Conservation (phyloP, 2,113 vertebrate species). For the Xenopus borealis region DNA sequence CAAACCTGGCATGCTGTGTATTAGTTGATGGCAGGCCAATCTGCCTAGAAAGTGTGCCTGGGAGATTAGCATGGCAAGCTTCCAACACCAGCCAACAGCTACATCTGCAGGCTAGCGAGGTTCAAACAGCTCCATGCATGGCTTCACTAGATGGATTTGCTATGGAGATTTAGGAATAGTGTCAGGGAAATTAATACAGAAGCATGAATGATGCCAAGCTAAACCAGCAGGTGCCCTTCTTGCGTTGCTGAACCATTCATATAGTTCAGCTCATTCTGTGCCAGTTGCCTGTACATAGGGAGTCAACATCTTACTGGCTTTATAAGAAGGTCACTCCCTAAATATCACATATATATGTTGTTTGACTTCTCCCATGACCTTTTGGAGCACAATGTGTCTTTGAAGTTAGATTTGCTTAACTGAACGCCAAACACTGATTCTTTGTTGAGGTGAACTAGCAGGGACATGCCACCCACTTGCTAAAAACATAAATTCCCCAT, state of each 20-base stretch:
- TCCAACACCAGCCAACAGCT: neutral
- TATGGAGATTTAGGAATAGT: slow-evolving; percentile 5
- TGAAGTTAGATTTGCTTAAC: no score
- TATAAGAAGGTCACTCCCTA: neutral
- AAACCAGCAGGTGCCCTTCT: neutral
- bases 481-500: no score
- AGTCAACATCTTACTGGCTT: neutral
- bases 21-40: neutral
- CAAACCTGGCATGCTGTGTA: neutral
- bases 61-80: accelerated
- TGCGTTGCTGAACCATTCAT: neutral
- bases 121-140: accelerated
- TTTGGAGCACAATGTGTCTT: no score
- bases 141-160: slow-evolving; percentile 26
- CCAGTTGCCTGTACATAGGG: neutral
- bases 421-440: no score
- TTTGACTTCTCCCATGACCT: no score
- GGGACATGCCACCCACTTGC: no score
- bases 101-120: neutral
- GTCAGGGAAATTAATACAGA: slow-evolving; percentile 28
- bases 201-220: neutral
- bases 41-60: accelerated
- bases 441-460: no score
- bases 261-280: no score
- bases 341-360: no score